phyloP scores from a whole-genome alignment of 2,888 invertebrate species.

The Boloria euphrosyne region DNA sequence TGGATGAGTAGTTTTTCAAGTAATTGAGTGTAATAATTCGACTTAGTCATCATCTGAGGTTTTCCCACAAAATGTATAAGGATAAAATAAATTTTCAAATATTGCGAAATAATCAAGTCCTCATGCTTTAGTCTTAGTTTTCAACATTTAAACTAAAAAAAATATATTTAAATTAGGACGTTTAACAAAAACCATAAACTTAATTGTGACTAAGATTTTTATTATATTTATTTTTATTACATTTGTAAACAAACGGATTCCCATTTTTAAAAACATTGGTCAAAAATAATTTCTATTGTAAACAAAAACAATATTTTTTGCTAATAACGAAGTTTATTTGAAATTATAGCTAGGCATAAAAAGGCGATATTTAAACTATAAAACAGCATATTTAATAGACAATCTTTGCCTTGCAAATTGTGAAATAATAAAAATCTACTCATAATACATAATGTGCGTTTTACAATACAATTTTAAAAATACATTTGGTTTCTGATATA shows the following conservation, averaged over 20 bases:
- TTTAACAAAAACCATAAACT: slow-evolving; percentile 17
- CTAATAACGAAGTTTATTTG: not conserved
- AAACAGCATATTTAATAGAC: slow-evolving; percentile 19
- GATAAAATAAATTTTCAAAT: too few species aligned
- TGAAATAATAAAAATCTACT: slow-evolving; percentile 58
- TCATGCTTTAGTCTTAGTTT: too few species aligned
- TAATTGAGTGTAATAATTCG: not conserved
- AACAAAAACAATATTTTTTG: slow-evolving; percentile 19
- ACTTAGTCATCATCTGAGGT: slow-evolving; percentile 1
- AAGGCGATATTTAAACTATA: slow-evolving; percentile 33
- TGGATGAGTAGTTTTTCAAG: slow-evolving; percentile 3
- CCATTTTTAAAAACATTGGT: slow-evolving; percentile 12
- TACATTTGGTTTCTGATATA: slow-evolving; percentile 63
- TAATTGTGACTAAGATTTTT: slow-evolving; percentile 23
- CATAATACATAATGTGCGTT: slow-evolving; percentile 70
- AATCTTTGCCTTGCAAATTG: slow-evolving; percentile 30
- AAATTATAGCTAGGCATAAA: slow-evolving; percentile 21
- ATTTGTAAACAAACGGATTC: slow-evolving; percentile 19
- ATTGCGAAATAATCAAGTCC: too few species aligned
- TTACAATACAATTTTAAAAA: slow-evolving; percentile 62
- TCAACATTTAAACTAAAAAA: too few species aligned
- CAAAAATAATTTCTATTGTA: slow-evolving; percentile 16
- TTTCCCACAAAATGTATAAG: too few species aligned
- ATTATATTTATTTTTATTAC: slow-evolving; percentile 14
- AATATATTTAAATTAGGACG: not conserved